These are phyloP conservation scores for Hesperia comma DNA, from an alignment of 2,888 invertebrate genomes.

Conservation along the genomic window DNA sequence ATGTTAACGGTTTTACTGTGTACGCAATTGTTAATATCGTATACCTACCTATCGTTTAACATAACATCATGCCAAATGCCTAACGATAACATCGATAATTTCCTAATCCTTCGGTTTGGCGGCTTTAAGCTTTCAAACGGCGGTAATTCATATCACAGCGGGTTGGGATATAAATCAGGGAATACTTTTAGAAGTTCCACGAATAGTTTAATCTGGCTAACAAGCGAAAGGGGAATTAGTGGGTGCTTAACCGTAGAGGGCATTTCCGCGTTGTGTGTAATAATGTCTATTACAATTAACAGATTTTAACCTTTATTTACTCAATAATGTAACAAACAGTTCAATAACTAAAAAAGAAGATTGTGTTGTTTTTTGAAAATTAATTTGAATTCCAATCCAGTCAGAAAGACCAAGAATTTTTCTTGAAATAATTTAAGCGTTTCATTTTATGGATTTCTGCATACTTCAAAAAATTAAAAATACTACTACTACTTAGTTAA, in stretches of 20 bases:
- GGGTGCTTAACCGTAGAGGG: slow-evolving; percentile 57
- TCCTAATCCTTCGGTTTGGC: not conserved
- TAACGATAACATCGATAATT: not conserved
- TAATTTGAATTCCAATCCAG: too few relatives aligned
- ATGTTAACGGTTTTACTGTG: too few relatives aligned
- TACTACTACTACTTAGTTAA: too few relatives aligned
- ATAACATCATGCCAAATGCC: not conserved
- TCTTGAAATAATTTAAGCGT: too few relatives aligned
- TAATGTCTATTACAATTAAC: not conserved
- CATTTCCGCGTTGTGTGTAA: slow-evolving; percentile 64
- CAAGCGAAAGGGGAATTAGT: slow-evolving; percentile 69
- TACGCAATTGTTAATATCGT: too few relatives aligned
- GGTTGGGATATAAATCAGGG: slow-evolving; percentile 67
- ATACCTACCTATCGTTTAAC: too few relatives aligned
- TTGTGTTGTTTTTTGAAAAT: too few relatives aligned
- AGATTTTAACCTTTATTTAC: slow-evolving; percentile 3
- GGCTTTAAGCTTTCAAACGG: slow-evolving; percentile 22
- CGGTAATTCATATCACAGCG: slow-evolving; percentile 40
- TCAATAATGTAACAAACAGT: not conserved
- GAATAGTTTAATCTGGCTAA: slow-evolving; percentile 71
- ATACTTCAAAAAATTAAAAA: too few relatives aligned
- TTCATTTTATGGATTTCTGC: too few relatives aligned
- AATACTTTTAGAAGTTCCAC: slow-evolving; percentile 63
- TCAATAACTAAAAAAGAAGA: too few relatives aligned
- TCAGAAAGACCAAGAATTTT: too few relatives aligned